These are phyloP conservation scores for Macaca mulatta DNA, from an alignment of 2,113 vertebrate species.

Conservation along the genomic window DNA sequence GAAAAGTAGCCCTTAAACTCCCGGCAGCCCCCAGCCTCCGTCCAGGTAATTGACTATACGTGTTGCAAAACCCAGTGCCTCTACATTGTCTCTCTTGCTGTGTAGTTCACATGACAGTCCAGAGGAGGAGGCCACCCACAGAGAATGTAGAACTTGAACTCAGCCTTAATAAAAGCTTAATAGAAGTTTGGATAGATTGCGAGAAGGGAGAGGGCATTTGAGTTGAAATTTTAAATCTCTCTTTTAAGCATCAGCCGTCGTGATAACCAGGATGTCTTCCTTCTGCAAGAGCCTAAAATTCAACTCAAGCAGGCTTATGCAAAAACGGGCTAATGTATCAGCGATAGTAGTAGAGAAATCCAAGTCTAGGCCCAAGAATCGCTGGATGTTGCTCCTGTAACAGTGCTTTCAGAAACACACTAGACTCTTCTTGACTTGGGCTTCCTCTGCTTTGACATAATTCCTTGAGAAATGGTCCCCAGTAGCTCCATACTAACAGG, in stretches of 20 bases:
- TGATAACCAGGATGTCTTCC: neutral
- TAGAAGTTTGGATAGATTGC: neutral
- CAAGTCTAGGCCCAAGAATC: neutral
- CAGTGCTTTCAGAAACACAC: neutral
- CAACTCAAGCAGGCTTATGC: neutral
- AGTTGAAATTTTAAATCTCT: neutral
- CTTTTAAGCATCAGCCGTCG: neutral
- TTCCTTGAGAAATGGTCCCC: neutral
- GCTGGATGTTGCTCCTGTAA: neutral
- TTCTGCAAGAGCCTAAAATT: neutral
- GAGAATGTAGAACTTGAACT: neutral
- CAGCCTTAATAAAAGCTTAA: neutral
- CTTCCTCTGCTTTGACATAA: neutral
- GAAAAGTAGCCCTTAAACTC: neutral
- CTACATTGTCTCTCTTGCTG: neutral
- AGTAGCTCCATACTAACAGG: neutral
- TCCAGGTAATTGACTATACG: neutral
- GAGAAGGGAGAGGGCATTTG: neutral
- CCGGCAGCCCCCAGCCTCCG: neutral
- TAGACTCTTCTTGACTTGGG: neutral
- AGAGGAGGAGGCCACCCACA: neutral
- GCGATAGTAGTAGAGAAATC: neutral
- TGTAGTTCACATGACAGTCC: neutral
- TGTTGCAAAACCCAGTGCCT: accelerated
- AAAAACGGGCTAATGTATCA: neutral